These are phyloP conservation scores for Cataglyphis rosenhaueri DNA, from an alignment of 2,888 invertebrate species.

Conservation along the genomic window DNA sequence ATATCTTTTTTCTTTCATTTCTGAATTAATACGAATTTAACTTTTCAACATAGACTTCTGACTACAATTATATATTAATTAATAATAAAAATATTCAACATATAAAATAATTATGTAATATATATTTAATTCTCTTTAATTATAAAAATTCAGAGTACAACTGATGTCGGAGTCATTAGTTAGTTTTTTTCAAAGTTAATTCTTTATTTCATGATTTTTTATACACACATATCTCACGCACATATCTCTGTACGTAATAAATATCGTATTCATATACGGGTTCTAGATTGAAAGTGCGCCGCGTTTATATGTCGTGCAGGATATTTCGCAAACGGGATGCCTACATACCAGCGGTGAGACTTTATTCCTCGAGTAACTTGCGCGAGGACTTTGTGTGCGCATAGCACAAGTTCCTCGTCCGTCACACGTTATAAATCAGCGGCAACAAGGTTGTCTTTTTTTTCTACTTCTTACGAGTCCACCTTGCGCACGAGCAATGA, in stretches of 20 bases:
- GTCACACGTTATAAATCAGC: conserved; percentile 47
- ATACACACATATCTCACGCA: background rate
- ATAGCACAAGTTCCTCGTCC: conserved; percentile 40
- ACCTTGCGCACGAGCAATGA: conserved; percentile 73
- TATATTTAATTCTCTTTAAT: background rate
- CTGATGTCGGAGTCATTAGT: background rate
- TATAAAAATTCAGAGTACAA: background rate
- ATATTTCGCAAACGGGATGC: conserved; percentile 38
- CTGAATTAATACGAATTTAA: background rate
- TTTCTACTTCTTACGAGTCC: conserved; percentile 52
- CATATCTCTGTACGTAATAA: background rate
- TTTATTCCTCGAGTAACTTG: conserved; percentile 20
- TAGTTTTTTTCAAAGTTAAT: background rate
- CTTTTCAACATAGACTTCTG: background rate
- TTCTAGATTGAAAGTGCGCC: background rate
- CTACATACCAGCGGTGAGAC: background rate
- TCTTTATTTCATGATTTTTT: background rate
- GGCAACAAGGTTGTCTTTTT: conserved; percentile 45
- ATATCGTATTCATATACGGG: background rate
- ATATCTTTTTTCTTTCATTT: background rate
- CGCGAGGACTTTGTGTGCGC: conserved; percentile 37
- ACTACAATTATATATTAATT: background rate
- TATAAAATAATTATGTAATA: background rate
- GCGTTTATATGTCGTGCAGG: background rate
- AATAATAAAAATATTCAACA: background rate